These are phyloP conservation scores for Sesamia nonagrioides DNA, from an alignment of 1,140 invertebrate species.

Conservation along the genomic window DNA sequence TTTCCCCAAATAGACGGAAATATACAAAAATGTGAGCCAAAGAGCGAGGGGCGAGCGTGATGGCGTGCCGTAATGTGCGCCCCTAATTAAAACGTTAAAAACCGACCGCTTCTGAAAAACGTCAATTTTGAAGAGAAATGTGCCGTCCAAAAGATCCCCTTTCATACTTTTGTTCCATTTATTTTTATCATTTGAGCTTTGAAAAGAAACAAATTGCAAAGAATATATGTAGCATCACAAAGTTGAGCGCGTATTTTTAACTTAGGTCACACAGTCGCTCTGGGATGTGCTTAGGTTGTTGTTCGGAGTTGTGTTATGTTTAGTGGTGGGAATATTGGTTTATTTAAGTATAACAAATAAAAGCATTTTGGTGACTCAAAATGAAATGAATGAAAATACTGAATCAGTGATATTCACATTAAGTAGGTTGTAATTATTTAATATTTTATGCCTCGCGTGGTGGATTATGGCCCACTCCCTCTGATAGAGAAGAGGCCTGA, in stretches of 20 bases:
- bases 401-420: no score
- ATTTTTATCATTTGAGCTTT: constrained; percentile 77
- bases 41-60: constrained; percentile 84
- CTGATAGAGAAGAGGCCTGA: no score
- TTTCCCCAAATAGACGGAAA: constrained; percentile 86
- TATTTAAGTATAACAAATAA: no score
- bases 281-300: constrained; percentile 31
- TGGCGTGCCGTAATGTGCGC: constrained; percentile 84
- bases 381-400: no score
- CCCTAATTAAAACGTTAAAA: constrained; percentile 88
- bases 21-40: constrained; percentile 86
- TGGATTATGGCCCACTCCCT: no score
- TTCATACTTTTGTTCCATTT: constrained; percentile 74
- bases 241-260: constrained; percentile 39
- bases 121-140: constrained; percentile 87
- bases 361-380: no score
- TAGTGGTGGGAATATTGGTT: not conserved
- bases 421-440: no score
- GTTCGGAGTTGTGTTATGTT: constrained; percentile 2
- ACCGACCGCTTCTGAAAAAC: constrained; percentile 84
- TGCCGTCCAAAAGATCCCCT: constrained; percentile 81
- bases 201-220: constrained; percentile 51
- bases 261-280: constrained; percentile 26
- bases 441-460: no score
- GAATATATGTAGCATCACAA: constrained; percentile 48